phyloP scores from a whole-genome alignment of 2,797 vertebrate species.

The Gambelia wislizenii region DNA sequence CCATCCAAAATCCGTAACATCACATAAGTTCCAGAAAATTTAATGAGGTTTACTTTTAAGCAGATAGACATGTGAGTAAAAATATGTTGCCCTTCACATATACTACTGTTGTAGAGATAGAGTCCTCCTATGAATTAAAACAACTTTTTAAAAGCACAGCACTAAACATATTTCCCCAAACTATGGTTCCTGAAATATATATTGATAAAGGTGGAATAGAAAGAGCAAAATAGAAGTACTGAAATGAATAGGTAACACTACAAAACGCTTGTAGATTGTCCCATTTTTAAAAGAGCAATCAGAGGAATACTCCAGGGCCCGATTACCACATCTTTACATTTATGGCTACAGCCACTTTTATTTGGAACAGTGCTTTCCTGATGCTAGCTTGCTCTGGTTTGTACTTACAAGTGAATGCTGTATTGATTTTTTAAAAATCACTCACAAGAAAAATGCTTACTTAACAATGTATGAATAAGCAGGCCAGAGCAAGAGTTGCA shows the following conservation, averaged over 20 bases:
- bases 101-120: no score
- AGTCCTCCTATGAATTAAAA: no score
- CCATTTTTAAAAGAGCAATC: conserved; percentile 38
- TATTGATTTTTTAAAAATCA: conserved; percentile 55
- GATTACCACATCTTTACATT: conserved; percentile 30
- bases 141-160: neutral
- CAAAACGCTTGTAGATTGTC: neutral
- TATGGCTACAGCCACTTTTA: conserved; percentile 38
- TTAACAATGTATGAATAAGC: conserved; percentile 45
- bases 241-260: neutral
- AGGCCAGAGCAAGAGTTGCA: conserved; percentile 19
- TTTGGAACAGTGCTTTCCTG: conserved; percentile 40
- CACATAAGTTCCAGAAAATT: no score
- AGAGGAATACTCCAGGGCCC: conserved; percentile 18
- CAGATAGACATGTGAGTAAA: no score
- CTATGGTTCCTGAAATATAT: neutral
- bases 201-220: neutral
- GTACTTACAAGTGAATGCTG: conserved; percentile 39
- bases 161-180: conserved; percentile 10
- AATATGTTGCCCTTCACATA: no score
- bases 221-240: neutral
- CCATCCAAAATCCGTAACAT: no score
- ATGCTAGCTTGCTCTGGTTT: conserved; percentile 30
- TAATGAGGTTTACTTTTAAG: no score
- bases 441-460: conserved; percentile 21